These are phyloP conservation scores for Drosophila lini DNA, from an alignment of 1,140 invertebrate genomes.

Conservation along the genomic window DNA sequence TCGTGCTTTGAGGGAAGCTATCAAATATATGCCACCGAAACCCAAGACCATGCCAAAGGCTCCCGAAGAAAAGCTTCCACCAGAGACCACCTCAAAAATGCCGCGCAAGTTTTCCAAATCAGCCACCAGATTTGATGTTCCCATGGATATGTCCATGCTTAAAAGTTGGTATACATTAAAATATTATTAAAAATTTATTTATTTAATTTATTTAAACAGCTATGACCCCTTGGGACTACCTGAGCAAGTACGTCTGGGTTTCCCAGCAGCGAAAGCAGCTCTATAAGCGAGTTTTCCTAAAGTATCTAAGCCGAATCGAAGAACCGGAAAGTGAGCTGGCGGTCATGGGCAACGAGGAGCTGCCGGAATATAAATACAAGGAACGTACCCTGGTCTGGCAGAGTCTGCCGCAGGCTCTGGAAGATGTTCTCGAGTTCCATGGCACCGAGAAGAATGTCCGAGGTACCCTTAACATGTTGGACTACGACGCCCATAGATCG, in stretches of 20 bases:
- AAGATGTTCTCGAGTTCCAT: slow-evolving; percentile 81
- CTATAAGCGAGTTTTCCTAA: slow-evolving; percentile 84
- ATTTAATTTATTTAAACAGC: slow-evolving; percentile 40
- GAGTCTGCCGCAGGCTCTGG: slow-evolving; percentile 68
- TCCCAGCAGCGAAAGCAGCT: slow-evolving; percentile 86
- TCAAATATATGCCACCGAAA: slow-evolving; percentile 72
- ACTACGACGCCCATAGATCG: slow-evolving; percentile 40
- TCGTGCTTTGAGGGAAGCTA: slow-evolving; percentile 72
- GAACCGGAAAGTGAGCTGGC: slow-evolving; percentile 58
- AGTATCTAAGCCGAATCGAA: slow-evolving; percentile 67
- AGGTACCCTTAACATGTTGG: slow-evolving; percentile 54
- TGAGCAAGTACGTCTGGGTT: slow-evolving; percentile 86
- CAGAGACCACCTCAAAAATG: slow-evolving; percentile 76
- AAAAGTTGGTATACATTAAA: slow-evolving; percentile 77
- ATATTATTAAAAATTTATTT: too few species aligned
- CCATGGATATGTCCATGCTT: slow-evolving; percentile 86
- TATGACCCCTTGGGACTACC: slow-evolving; percentile 86
- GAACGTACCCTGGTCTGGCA: slow-evolving; percentile 70
- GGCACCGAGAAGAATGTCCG: slow-evolving; percentile 72
- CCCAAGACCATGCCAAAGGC: slow-evolving; percentile 49
- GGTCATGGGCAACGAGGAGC: slow-evolving; percentile 50
- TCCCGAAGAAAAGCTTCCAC: slow-evolving; percentile 48
- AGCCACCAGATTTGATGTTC: slow-evolving; percentile 87
- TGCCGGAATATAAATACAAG: slow-evolving; percentile 64
- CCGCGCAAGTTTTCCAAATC: slow-evolving; percentile 87